Evolutionary conservation across 2,797 vertebrate species (phyloP).

Genomic region (Loris lydekkerianus): DNA sequence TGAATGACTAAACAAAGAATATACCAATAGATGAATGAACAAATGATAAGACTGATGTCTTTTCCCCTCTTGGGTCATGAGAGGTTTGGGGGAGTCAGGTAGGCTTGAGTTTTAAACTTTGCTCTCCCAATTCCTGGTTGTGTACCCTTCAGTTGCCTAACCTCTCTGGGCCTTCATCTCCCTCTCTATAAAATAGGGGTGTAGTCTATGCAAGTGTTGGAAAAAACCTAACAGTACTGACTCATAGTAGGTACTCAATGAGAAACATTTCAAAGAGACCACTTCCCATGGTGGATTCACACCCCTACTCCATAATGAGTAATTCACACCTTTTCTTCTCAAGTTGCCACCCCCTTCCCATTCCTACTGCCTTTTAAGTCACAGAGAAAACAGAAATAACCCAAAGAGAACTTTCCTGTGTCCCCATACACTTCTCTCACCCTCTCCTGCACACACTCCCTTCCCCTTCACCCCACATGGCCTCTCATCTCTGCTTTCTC

Average conservation of each 20-base stretch:
- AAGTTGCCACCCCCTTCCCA: slow-evolving; percentile 45
- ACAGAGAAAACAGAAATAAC: slow-evolving; percentile 63
- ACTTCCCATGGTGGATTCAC: slow-evolving; percentile 35
- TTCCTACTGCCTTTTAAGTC: slow-evolving; percentile 60
- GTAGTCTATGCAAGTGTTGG: not conserved
- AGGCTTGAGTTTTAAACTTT: not conserved
- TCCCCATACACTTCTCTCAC: not conserved
- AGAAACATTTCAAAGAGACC: not conserved
- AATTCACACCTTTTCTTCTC: slow-evolving; percentile 70
- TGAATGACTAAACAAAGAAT: not conserved
- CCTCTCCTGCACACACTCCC: not conserved
- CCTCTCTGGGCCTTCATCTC: not conserved
- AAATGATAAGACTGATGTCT: not conserved
- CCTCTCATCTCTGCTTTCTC: not conserved
- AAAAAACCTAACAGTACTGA: not conserved
- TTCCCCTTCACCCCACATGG: not conserved
- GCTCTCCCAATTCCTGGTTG: not conserved
- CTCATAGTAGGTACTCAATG: not conserved
- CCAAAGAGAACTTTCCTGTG: not conserved
- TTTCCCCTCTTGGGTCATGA: not conserved
- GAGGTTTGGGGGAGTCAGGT: not conserved
- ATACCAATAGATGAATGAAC: not conserved
- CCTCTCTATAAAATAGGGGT: not conserved
- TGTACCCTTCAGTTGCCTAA: not conserved
- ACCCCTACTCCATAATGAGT: slow-evolving; percentile 35